Evolutionary conservation across 2,888 invertebrate genomes (phyloP).

Genomic region (Drosophila borealis): DNA sequence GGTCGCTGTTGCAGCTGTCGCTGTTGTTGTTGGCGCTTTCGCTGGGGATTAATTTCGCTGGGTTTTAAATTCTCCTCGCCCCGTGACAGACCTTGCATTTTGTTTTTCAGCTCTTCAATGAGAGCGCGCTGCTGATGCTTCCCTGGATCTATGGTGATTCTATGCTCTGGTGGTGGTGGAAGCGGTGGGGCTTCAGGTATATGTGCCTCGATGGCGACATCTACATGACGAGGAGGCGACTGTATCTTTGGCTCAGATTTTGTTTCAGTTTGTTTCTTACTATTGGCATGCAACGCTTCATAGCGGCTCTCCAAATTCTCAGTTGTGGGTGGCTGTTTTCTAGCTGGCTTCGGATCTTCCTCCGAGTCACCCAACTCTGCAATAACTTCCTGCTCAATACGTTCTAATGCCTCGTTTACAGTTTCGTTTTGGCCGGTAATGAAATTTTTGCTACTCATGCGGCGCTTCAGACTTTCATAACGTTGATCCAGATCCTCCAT

Average conservation of each 20-base stretch:
- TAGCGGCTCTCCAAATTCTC: conserved; percentile 72
- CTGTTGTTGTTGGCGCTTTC: conserved; percentile 42
- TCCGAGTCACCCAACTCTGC: conserved; percentile 39
- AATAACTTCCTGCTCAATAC: conserved; percentile 67
- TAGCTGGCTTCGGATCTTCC: conserved; percentile 16
- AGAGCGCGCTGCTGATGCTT: conserved; percentile 70
- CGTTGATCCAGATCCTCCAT: conserved; percentile 80
- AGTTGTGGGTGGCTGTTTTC: conserved; percentile 59
- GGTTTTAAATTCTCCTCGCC: conserved; percentile 76
- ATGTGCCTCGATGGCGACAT: conserved; percentile 65
- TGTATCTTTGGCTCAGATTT: conserved; percentile 12
- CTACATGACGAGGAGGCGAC: conserved; percentile 40
- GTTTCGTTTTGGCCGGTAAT: conserved; percentile 50
- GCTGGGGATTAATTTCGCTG: conserved; percentile 76
- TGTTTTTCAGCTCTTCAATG: conserved; percentile 78
- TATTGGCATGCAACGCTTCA: conserved; percentile 64
- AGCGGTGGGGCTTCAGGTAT: conserved; percentile 72
- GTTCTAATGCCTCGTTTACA: conserved; percentile 59
- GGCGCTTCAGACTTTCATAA: conserved; percentile 71
- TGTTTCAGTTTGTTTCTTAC: conserved; percentile 10
- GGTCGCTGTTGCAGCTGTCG: conserved; percentile 55
- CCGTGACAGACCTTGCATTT: conserved; percentile 62
- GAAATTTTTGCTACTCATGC: conserved; percentile 65
- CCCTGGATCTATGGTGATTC: conserved; percentile 33
- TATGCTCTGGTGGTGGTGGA: conserved; percentile 37